Percentiles rank a stretch among this genome's conserved stretches.
phyloP scores from a whole-genome alignment of 2,797 vertebrate genomes.

The Aulostomus chinensis region DNA sequence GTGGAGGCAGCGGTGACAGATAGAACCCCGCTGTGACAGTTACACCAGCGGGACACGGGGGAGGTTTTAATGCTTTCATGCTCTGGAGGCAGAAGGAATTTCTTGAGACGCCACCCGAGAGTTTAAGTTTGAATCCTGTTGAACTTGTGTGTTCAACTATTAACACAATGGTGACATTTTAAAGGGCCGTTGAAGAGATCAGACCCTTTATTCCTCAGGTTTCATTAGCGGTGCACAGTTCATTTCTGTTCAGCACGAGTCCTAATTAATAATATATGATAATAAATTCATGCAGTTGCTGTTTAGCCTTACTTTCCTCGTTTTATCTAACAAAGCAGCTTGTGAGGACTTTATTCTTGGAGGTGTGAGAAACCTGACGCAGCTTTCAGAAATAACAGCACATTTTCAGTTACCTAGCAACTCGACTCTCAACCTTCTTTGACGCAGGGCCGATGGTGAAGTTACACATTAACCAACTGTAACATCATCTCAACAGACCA shows the following conservation, averaged over 20 bases:
- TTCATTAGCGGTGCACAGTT: no score
- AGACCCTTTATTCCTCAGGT: no score
- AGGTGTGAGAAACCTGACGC: constrained; percentile 78
- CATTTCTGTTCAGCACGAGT: no score
- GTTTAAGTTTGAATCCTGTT: no score
- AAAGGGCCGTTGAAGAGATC: no score
- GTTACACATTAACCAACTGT: constrained; percentile 47
- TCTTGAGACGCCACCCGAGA: constrained; percentile 7
- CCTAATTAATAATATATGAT: no score
- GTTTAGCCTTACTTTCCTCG: constrained; percentile 8
- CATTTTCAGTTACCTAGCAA: constrained; percentile 79
- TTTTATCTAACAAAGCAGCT: constrained; percentile 48
- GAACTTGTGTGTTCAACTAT: no score
- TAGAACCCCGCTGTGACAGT: constrained; percentile 22
- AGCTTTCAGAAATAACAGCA: constrained; percentile 80
- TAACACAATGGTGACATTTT: no score
- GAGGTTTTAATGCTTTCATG: constrained; percentile 20
- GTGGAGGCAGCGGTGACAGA: no score
- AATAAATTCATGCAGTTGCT: no score
- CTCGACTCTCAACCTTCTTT: constrained; percentile 60
- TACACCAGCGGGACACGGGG: constrained; percentile 11
- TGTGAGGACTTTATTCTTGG: constrained; percentile 65
- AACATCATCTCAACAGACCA: constrained; percentile 15
- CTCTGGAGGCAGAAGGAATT: constrained; percentile 27
- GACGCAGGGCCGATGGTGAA: constrained; percentile 50